Percentiles rank a stretch among this genome's conserved stretches.
Conservation (phyloP, 1,140 invertebrate species). For the Drosophila micromelanica region DNA sequence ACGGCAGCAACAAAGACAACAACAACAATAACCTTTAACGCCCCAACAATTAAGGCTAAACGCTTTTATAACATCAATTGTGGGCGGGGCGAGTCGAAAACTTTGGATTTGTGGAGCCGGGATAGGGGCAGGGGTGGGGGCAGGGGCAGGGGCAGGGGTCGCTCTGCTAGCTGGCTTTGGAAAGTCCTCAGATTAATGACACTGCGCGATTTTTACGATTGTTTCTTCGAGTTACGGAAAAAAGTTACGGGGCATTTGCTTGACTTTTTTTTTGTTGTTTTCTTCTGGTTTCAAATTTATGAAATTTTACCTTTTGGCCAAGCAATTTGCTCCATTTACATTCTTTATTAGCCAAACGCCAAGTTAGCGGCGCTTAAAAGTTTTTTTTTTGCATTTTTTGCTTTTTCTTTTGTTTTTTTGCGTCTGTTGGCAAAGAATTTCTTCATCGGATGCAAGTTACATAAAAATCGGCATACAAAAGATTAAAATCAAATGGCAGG, state of each 20-base stretch:
- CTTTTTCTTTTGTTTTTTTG: conserved; percentile 15
- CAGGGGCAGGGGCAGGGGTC: too few species aligned
- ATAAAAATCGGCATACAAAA: conserved; percentile 47
- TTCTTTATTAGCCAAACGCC: conserved; percentile 72
- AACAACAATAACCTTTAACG: conserved; percentile 60
- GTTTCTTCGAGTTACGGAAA: conserved; percentile 53
- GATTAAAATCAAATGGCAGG: conserved; percentile 28
- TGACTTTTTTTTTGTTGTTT: conserved; percentile 38
- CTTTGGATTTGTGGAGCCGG: conserved; percentile 16
- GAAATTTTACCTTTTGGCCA: conserved; percentile 77
- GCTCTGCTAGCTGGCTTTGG: neutral
- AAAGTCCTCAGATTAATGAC: conserved; percentile 62
- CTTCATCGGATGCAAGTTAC: conserved; percentile 41
- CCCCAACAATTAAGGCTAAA: conserved; percentile 64
- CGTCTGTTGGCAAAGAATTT: conserved; percentile 37
- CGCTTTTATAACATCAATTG: conserved; percentile 63
- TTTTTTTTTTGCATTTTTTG: conserved; percentile 25
- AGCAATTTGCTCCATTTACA: conserved; percentile 82
- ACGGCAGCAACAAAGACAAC: conserved; percentile 23
- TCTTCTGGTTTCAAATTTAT: conserved; percentile 58
- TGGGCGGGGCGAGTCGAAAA: conserved; percentile 27
- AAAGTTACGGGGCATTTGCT: conserved; percentile 42
- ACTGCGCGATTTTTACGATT: conserved; percentile 65
- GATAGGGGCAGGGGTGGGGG: neutral
- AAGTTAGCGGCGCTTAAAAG: conserved; percentile 46